A percentile compares a stretch with the other conserved stretches of the same genome.
Conservation (phyloP, 1,140 invertebrate genomes). For the Neuroterus valhalla region DNA sequence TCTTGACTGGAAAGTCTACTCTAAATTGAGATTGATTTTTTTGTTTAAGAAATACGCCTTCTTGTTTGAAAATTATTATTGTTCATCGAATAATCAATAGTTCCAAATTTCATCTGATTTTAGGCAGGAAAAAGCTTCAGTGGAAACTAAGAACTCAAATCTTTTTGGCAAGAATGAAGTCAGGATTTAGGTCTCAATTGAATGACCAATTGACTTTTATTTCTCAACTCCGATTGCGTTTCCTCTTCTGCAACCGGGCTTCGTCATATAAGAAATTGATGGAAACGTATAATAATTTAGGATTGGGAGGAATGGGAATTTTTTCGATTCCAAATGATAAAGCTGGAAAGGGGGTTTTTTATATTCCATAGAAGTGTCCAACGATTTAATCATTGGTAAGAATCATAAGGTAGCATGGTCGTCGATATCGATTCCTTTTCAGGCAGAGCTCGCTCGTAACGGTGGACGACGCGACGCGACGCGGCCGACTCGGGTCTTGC, state of each 20-base stretch:
- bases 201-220: constrained; percentile 14
- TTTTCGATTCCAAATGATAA: neutral
- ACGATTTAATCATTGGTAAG: constrained; percentile 40
- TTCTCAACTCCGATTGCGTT: neutral
- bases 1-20: too few relatives aligned
- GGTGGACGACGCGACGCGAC: constrained; percentile 54
- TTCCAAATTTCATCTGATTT: too few relatives aligned
- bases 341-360: neutral
- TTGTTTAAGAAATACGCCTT: too few relatives aligned
- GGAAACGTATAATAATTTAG: constrained; percentile 17
- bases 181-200: constrained; percentile 18
- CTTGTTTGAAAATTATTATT: too few relatives aligned
- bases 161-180: neutral
- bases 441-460: constrained; percentile 61
- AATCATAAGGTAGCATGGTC: constrained; percentile 53
- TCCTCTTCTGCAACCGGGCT: neutral
- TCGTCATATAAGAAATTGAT: constrained; percentile 23
- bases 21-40: too few relatives aligned
- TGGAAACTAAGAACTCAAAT: neutral
- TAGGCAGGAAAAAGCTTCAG: too few relatives aligned
- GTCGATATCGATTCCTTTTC: constrained; percentile 53
- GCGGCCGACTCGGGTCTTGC: constrained; percentile 52
- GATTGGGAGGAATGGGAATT: neutral
- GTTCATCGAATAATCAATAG: neutral
- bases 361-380: constrained; percentile 10